Evolutionary conservation across 2,888 invertebrate genomes (phyloP), one percentile per base, ranked within the genome.

Genomic region (Lasius fuliginosus): DNA sequence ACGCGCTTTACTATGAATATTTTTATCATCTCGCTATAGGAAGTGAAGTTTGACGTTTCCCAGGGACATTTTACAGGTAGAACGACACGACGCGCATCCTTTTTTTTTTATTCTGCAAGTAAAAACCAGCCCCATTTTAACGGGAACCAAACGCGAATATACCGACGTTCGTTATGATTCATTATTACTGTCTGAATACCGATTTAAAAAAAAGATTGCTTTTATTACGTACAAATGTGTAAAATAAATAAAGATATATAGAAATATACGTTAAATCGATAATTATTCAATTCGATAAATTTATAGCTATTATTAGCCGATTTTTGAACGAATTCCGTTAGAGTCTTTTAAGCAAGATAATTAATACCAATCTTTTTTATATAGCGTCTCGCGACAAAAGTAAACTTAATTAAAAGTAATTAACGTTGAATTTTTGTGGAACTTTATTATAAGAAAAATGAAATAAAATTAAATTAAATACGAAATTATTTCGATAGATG

Each of bases 61-160:
- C 82, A 82, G 64, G 49, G 60, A 82, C 12, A 9, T 30, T 23
- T 23, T 11, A 46, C 27, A 76, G 65, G 36, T 56, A 76, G 33
- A 53, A 62, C 12, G 30, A 46, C 15, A 53, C 53, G 75, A 75
- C 5, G 12, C 33, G 65, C 23, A 36, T 73, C 23, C 11, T 65
- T 74, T 82, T 82, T 82, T 82, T 82, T 76, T 82, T 12, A 56
- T 8, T 30, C n/a, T 30, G 36, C 58, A 8, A 65, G 12, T 77
- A 79, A 82, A 82, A 82, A 82, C 79, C 12, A 12, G 58, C 27
- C 79, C 67, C 33, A 79, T 79, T 46, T 15, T 79, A 82, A 65
- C 27, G 46, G 40, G 62, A 74, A 75, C 76, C 56, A 49, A 82
- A 79, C 18, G 46, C 23, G 23, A 23, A 64, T 36, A 42, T 40